Base-by-base conservation (phyloP, 2,888 invertebrate species). In the Caenorhabditis auriculariae region DNA sequence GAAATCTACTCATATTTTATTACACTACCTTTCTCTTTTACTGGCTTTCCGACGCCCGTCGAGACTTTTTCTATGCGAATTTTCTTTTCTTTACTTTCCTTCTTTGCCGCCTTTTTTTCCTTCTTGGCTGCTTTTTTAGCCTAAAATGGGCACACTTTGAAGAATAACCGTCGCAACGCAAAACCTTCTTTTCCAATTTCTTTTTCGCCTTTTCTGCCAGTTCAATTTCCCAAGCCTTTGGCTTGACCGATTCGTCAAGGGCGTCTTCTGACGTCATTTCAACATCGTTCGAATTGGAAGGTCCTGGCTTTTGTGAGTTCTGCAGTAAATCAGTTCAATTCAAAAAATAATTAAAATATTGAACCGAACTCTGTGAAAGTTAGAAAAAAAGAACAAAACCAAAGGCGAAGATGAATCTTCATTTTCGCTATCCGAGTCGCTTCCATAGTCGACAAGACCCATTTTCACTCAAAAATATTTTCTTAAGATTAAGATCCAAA, bases 181-280 rank as follows among this genome's bases (percentile, higher is more conserved):
- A 19, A 5, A 58, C 69, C 26, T 54, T 62, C 28, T 69, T 69
- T 23, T 64, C 61, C 28, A 69, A 42, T 37, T 66, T 66, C 17
- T 42, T 50, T 32, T 35, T 54, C 17, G 42, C 43, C 41, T 70
- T 63, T 32, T 71, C 64, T 2, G 72, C 72, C 23, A 72, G 21
- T 32, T 70, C 54, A 32, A 60, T 55, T 37, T 74, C 74, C 74
- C 74, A 74, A 3, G 69, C 63, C 53, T 69, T 70, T 15, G 66
- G 66, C 35, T 74, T 68, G 19, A 70, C 70, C 7, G 65, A 58
- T 12, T 72, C 74, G 47, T 74, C 74, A 5, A 74, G 49, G 15
- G 60, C 70, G n/a, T 61, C 68, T 48, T 72, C 70, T 28, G 27
- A 32, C 21, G 12, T 49, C 32, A 28, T 50, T 32, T n/a, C 44